Conservation (phyloP, 2,888 invertebrate genomes). For the Aphrophora alni region DNA sequence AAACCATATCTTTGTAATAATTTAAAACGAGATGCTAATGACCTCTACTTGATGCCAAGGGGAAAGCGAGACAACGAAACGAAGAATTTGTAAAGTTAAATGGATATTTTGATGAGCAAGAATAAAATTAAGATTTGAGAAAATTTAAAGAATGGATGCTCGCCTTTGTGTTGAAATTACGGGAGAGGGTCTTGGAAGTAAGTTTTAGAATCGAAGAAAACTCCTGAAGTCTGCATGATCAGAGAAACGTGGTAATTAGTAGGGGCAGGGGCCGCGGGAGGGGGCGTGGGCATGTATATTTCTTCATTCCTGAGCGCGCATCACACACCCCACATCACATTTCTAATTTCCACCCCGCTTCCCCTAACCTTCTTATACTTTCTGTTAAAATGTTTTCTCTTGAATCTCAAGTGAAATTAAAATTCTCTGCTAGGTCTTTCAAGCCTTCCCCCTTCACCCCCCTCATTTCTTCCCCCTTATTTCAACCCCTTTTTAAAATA, state of each 20-base stretch:
- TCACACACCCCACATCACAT: conserved; percentile 44
- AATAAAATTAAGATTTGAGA: conserved; percentile 9
- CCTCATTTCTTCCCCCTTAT: conserved; percentile 41
- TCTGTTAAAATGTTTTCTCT: conserved; percentile 50
- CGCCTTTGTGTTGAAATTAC: conserved; percentile 1
- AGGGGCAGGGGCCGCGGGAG: background rate
- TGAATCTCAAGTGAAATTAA: conserved; percentile 54
- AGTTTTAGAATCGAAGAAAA: conserved; percentile 40
- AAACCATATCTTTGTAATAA: background rate
- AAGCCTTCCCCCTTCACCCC: conserved; percentile 38
- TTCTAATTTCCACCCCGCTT: conserved; percentile 48
- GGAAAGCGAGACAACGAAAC: background rate
- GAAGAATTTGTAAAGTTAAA: background rate
- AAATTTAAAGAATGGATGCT: conserved; percentile 2
- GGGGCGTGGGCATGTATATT: conserved; percentile 34
- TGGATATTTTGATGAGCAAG: background rate
- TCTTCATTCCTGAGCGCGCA: conserved; percentile 39
- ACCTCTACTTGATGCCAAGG: background rate
- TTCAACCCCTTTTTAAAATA: conserved; percentile 45
- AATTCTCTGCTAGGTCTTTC: conserved; percentile 49
- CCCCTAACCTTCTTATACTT: conserved; percentile 44
- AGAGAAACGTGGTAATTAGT: conserved; percentile 37
- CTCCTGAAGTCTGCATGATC: conserved; percentile 37
- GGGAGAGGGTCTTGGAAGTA: conserved; percentile 22
- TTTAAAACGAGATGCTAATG: background rate